phyloP scores from a whole-genome alignment of 2,888 invertebrate genomes.

The Drosophila flavopinicola region DNA sequence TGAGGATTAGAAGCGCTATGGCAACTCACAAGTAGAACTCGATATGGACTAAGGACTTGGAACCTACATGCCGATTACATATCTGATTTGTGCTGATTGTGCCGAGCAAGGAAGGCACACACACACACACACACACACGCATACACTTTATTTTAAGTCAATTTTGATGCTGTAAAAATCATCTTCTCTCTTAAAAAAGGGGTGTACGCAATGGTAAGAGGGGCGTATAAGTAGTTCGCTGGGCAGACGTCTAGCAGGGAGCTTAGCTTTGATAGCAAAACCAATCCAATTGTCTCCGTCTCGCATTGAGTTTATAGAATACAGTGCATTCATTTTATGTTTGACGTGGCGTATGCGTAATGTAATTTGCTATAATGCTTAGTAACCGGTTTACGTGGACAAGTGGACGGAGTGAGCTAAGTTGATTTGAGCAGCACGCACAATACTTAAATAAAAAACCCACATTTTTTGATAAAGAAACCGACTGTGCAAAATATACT shows the following conservation, averaged over 20 bases:
- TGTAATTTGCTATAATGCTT: constrained; percentile 8
- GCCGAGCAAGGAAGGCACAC: constrained; percentile 19
- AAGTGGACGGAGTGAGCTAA: neutral
- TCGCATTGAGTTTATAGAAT: constrained; percentile 23
- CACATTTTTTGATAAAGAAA: neutral
- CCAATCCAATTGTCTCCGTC: constrained; percentile 57
- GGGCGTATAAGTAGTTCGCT: neutral
- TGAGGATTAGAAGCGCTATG: constrained; percentile 20
- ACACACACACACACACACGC: too few species aligned
- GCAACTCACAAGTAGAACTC: constrained; percentile 17
- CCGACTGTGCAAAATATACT: neutral
- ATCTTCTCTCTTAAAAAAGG: constrained; percentile 1
- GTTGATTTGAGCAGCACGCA: neutral
- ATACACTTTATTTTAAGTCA: constrained; percentile 34
- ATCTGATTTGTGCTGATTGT: constrained; percentile 59
- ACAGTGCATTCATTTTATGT: constrained; percentile 24
- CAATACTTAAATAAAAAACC: neutral
- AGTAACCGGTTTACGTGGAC: neutral
- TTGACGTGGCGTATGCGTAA: constrained; percentile 48
- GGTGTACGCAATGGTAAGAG: neutral
- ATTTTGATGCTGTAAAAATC: constrained; percentile 33
- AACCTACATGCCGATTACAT: constrained; percentile 43
- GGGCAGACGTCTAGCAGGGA: constrained; percentile 23
- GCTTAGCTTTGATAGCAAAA: constrained; percentile 32
- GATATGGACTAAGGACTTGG: constrained; percentile 20